Percentiles rank a stretch among this genome's conserved stretches.
Conservation (phyloP, 2,113 vertebrate species). For the Oryzias curvinotus region DNA sequence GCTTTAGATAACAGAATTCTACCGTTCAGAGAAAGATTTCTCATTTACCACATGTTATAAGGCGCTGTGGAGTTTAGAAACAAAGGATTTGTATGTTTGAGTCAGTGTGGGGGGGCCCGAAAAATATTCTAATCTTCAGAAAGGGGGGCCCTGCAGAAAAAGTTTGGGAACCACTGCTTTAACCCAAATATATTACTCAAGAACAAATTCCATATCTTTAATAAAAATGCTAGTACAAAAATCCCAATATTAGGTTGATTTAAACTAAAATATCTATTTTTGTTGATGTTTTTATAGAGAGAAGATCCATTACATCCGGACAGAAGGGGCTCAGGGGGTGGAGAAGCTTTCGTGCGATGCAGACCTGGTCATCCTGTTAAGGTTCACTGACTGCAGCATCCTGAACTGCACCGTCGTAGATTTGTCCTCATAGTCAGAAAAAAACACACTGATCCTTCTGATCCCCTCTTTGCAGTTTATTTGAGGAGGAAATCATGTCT, state of each 20-base stretch:
- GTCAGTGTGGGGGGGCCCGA: no score
- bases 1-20: no score
- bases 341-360: conserved; percentile 97
- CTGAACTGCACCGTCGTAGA: not conserved
- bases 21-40: no score
- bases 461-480: conserved; percentile 79
- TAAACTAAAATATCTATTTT: not conserved
- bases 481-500: conserved; percentile 99
- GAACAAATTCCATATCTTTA: not conserved
- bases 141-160: no score
- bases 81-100: no score
- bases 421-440: not conserved
- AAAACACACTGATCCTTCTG: not conserved
- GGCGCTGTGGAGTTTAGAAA: no score
- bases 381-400: conserved; percentile 70
- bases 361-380: conserved; percentile 95
- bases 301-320: conserved; percentile 97
- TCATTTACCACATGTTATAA: no score
- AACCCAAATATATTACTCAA: no score
- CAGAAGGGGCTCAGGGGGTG: conserved; percentile 91
- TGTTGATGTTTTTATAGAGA: conserved; percentile 78
- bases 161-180: no score
- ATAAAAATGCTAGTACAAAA: not conserved
- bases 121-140: no score
- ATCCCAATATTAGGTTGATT: not conserved